Evolutionary conservation across 2,113 vertebrate species (phyloP), one percentile per base, ranked within the genome.

Genomic region (Symphodus melops): DNA sequence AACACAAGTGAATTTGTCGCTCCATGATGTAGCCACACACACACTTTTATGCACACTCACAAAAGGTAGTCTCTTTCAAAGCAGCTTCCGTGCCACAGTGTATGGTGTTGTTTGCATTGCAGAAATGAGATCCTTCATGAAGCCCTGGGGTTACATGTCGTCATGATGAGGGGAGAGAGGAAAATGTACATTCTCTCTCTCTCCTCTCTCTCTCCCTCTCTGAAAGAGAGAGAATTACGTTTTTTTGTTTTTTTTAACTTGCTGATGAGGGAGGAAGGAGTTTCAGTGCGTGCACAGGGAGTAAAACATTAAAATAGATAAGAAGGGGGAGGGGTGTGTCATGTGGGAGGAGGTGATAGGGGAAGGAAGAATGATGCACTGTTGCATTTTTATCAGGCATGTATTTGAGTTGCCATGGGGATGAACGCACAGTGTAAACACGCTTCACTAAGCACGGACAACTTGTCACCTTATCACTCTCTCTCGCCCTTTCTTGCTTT

Each of bases 91-190:
- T 71, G 53, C 67, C 63, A 68, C 53, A 37, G 46, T 68, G 55
- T 67, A 71, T 46, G 36, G 19, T 48, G 66, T 19, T 88, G 83
- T 90, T 89, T 81, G 79, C 86, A 74, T 69, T 62, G 77, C 85
- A 88, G 89, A 82, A 90, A 90, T 90, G 67, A 90, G 84, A 90
- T 91, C 79, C 90, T 81, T 90, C 77, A 60, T 57, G 68, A 89
- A 81, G 77, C 53, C 85, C 75, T 64, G 36, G 66, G 87, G 88
- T 91, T 79, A 86, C 72, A 54, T 72, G 87, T 83, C 70, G 74
- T 80, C 53, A 57, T 66, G 68, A 71, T 81, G 66, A 74, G 66
- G 51, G 51, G 39, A 13, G 69, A 64, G 65, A 75, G 55, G 48
- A 48, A n/a, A n/a, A n/a, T n/a, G n/a, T n/a, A n/a, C n/a, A n/a